Evolutionary conservation across 2,888 invertebrate genomes (phyloP).

Genomic region (Osedax frankpressi): DNA sequence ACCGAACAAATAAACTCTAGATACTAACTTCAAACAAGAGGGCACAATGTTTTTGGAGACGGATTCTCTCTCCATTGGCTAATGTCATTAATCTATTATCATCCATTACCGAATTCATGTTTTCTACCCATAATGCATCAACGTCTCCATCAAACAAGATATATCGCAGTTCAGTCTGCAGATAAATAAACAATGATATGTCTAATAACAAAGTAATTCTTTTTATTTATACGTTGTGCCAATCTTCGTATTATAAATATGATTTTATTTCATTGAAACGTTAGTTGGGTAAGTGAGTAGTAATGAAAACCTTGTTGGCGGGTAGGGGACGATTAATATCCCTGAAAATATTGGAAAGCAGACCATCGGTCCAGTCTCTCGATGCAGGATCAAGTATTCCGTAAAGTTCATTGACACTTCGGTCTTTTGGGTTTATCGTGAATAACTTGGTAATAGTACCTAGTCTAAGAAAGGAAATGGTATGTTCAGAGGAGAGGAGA

Average conservation of each 20-base stretch:
- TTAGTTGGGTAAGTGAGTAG: too few species aligned
- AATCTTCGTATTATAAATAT: too few species aligned
- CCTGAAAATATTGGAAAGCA: slow-evolving; percentile 76
- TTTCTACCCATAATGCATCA: slow-evolving; percentile 87
- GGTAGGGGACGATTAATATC: slow-evolving; percentile 70
- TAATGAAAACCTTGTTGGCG: slow-evolving; percentile 52
- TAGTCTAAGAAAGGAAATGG: slow-evolving; percentile 46
- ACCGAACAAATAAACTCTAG: too few species aligned
- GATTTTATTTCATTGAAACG: too few species aligned
- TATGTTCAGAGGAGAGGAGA: too few species aligned
- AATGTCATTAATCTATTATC: slow-evolving; percentile 74
- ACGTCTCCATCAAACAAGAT: slow-evolving; percentile 86
- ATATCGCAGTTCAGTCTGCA: slow-evolving; percentile 59
- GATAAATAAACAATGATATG: too few species aligned
- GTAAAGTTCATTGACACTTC: slow-evolving; percentile 74
- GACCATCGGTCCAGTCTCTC: slow-evolving; percentile 82
- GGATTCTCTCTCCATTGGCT: slow-evolving; percentile 76
- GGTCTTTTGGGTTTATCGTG: slow-evolving; percentile 75
- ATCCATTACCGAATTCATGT: slow-evolving; percentile 94
- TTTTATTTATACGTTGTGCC: too few species aligned
- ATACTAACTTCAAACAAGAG: slow-evolving; percentile 77
- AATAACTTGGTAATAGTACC: slow-evolving; percentile 66
- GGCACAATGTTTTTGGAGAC: slow-evolving; percentile 66
- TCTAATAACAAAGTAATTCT: too few species aligned
- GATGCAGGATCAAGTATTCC: slow-evolving; percentile 72